Evolutionary conservation across 2,797 vertebrate species (phyloP).

Genomic region (Gallinago nigripennis): DNA sequence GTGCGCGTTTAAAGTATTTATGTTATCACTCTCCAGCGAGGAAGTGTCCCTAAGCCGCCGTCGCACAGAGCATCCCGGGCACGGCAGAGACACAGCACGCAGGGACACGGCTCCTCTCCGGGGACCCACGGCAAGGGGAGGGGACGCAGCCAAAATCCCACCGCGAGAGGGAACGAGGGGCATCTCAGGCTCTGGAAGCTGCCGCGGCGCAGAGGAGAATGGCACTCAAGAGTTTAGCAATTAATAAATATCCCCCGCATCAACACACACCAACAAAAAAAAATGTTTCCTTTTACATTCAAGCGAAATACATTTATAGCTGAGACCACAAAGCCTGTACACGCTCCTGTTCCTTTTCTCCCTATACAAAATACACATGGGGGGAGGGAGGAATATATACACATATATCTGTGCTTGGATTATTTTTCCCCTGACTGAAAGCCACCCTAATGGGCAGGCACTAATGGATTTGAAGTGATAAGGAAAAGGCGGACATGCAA

Average conservation of each 20-base stretch:
- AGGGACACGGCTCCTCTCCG: not conserved
- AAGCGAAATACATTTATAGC: not conserved
- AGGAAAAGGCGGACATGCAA: slow-evolving; percentile 67
- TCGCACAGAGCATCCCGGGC: not conserved
- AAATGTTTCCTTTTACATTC: not conserved
- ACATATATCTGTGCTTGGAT: too few relatives aligned
- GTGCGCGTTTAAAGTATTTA: not conserved
- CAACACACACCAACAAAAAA: not conserved
- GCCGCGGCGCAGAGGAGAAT: not conserved
- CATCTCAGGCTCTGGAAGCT: not conserved
- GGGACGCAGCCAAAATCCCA: not conserved
- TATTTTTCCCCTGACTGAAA: not conserved
- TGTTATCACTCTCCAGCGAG: not conserved
- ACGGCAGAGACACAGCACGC: not conserved
- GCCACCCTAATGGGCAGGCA: slow-evolving; percentile 22
- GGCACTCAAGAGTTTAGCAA: not conserved
- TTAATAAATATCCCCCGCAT: not conserved
- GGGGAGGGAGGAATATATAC: rapidly evolving
- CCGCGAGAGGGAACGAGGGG: not conserved
- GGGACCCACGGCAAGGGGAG: not conserved
- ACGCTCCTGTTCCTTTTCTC: not conserved
- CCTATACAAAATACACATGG: not conserved
- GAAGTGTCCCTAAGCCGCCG: not conserved
- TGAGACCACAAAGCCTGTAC: not conserved
- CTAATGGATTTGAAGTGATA: slow-evolving; percentile 74